phyloP scores from a whole-genome alignment of 35 echinoderm and acorn worm species.

The Ophiothrix spiculata region DNA sequence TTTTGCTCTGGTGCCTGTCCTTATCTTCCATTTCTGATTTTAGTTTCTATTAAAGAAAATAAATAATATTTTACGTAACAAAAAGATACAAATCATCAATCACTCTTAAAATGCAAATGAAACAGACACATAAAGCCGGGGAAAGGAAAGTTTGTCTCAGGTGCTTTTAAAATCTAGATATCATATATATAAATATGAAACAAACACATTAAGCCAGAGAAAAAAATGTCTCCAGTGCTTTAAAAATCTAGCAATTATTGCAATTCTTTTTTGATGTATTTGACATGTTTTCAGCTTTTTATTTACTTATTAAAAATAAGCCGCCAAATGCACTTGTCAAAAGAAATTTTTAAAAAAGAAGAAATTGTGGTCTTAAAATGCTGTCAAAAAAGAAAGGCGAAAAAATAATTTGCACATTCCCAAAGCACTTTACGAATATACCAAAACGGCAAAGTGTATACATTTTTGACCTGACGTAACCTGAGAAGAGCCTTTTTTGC shows the following conservation, averaged over 20 bases:
- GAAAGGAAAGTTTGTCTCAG: too few species aligned
- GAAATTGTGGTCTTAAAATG: neutral
- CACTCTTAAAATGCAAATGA: too few species aligned
- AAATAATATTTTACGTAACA: neutral
- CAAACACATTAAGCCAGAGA: neutral
- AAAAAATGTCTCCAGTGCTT: neutral
- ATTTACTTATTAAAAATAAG: too few species aligned
- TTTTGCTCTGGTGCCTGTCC: constrained; percentile 63
- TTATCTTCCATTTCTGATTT: constrained; percentile 86
- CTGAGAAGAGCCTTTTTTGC: too few species aligned
- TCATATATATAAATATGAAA: neutral
- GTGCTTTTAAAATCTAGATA: too few species aligned
- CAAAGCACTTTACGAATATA: neutral
- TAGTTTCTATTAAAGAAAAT: constrained; percentile 64
- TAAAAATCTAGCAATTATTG: constrained; percentile 71
- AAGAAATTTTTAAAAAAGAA: too few species aligned
- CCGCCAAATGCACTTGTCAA: too few species aligned
- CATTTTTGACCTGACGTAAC: too few species aligned
- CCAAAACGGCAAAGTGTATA: neutral
- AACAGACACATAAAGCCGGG: too few species aligned
- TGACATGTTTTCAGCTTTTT: too few species aligned
- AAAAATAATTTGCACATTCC: neutral
- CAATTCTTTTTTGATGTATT: constrained; percentile 33
- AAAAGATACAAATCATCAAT: neutral
- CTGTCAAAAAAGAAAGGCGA: neutral